phyloP scores from a whole-genome alignment of 2,113 vertebrate genomes.

The Trichechus manatus region DNA sequence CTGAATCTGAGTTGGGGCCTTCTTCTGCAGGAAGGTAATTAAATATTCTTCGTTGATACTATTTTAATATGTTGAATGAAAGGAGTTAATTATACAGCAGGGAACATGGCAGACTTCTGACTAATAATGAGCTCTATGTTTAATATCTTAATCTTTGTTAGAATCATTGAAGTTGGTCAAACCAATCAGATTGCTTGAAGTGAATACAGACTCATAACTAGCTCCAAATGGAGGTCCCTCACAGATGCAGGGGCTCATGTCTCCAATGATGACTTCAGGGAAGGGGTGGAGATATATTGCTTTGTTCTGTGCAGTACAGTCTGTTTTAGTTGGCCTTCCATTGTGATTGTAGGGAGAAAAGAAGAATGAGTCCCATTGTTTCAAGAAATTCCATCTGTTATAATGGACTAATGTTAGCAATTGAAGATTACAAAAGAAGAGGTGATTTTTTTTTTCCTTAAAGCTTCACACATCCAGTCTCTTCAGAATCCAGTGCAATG shows the following conservation, averaged over 20 bases:
- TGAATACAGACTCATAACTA: conserved; percentile 55
- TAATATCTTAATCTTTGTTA: conserved; percentile 82
- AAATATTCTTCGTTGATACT: conserved; percentile 81
- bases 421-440: conserved; percentile 27
- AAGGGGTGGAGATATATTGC: conserved; percentile 37
- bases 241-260: conserved; percentile 60
- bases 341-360: conserved; percentile 28
- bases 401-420: conserved; percentile 17
- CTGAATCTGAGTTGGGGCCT: conserved; percentile 72
- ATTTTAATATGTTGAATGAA: conserved; percentile 83
- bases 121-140: conserved; percentile 78
- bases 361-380: conserved; percentile 49
- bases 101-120: conserved; percentile 81
- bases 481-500: background rate
- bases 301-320: conserved; percentile 49
- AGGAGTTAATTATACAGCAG: conserved; percentile 79
- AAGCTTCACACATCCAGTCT: background rate
- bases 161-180: conserved; percentile 73
- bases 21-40: conserved; percentile 80
- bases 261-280: conserved; percentile 65
- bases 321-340: conserved; percentile 37
- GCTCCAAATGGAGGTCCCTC: conserved; percentile 60
- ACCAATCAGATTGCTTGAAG: conserved; percentile 73
- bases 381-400: conserved; percentile 57
- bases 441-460: background rate